These are phyloP conservation scores for Ginglymostoma cirratum DNA, from an alignment of 2,113 vertebrate species.

Conservation along the genomic window DNA sequence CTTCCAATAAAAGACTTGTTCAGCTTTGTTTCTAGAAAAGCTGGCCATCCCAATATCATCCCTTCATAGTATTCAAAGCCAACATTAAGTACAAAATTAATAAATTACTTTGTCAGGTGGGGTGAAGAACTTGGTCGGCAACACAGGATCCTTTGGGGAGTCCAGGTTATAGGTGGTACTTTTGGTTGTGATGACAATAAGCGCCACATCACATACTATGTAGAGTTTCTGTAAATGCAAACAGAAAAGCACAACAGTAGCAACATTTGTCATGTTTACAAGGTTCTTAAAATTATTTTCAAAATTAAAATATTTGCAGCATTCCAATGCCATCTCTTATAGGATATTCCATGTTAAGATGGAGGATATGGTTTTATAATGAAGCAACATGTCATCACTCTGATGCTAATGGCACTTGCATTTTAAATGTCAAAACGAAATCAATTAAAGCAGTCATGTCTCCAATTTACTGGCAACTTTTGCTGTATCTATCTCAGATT, in stretches of 20 bases:
- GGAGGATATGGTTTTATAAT: neutral
- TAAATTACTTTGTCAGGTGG: slow-evolving; percentile 82
- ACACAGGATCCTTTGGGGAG: slow-evolving; percentile 84
- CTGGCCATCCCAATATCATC: neutral
- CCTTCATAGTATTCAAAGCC: slow-evolving; percentile 36
- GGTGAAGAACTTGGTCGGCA: slow-evolving; percentile 89
- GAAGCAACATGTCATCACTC: neutral
- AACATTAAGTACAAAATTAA: neutral
- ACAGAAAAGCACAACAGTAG: slow-evolving; percentile 13
- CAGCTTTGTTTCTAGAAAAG: neutral
- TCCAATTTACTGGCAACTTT: neutral
- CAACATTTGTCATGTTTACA: slow-evolving; percentile 42
- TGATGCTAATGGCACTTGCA: neutral
- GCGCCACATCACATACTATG: slow-evolving; percentile 91
- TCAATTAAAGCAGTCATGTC: neutral
- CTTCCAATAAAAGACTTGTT: neutral
- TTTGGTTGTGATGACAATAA: slow-evolving; percentile 96
- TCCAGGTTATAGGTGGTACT: slow-evolving; percentile 93
- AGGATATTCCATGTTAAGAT: neutral
- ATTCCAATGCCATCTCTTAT: neutral
- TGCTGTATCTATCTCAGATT: neutral
- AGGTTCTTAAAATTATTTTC: neutral
- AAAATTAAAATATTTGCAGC: neutral
- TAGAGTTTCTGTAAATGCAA: slow-evolving; percentile 79
- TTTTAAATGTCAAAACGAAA: neutral